Base-by-base conservation (phyloP, 1,140 invertebrate species). In the Copidosoma floridanum region DNA sequence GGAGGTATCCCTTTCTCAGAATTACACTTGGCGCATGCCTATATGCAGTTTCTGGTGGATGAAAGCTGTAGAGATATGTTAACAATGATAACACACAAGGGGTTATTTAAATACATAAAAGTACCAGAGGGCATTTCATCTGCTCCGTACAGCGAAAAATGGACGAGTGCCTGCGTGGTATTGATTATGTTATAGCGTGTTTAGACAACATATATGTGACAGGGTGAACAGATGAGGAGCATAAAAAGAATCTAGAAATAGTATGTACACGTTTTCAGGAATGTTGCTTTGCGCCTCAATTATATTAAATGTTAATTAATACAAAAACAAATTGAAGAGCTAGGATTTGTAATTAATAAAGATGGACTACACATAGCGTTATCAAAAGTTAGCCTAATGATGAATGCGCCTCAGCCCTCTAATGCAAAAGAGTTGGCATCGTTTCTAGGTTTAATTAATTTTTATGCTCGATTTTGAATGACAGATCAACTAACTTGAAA, bases 281-380 rank as follows among this genome's bases (percentile, higher is more conserved):
- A 16, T 48, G 46, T 38, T n/a, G 43, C 26, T 16, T 61, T 62
- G 11, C 32, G 54, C 51, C 10, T 67, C 48, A 67, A 62, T 35
- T 21, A 16, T 32, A 51, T 40, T 23, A 64, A 66, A 54, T 61
- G 62, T 51, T 29, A 64, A 38, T 61, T 66, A 16, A 46, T 64
- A 27, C 7, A 56, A 51, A 26, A 50, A 1, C 41, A 32, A 51
- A 23, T 64, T 24, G 63, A 67, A 27, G 35, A 58, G 27, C 58
- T 74, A 18, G 75, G 74, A 10, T 68, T 74, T 32, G 58, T 65
- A 46, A 61, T 77, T 21, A 41, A 64, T 18, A 46, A 52, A 20
- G 47, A 65, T 1, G 74, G 71, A 3, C 60, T 77, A n/a, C 18
- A 46, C 14, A 7, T 7, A 23, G 14, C 14, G 4, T 11, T 21